These are phyloP conservation scores for Porites cylindrica DNA, from an alignment of 92 coral and sea anemone species.

Conservation along the genomic window DNA sequence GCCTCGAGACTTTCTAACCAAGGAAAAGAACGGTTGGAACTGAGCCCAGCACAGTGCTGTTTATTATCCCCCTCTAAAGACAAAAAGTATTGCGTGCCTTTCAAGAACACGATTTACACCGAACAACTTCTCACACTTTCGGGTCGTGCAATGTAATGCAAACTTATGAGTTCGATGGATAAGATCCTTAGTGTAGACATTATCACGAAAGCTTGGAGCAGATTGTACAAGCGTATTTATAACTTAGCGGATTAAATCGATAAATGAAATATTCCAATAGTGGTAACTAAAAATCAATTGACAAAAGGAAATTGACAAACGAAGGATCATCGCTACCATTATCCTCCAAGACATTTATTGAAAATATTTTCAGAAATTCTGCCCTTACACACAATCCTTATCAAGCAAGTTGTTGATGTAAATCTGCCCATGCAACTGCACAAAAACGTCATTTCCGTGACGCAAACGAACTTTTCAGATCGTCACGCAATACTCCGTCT, in stretches of 20 bases:
- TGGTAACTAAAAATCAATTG: too few relatives aligned
- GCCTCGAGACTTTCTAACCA: too few relatives aligned
- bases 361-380: neutral
- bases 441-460: neutral
- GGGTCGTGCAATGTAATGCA: neutral
- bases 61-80: neutral
- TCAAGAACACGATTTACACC: neutral
- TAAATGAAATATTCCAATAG: too few relatives aligned
- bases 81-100: neutral
- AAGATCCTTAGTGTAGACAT: neutral
- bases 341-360: neutral
- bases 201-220: neutral
- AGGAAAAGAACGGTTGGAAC: too few relatives aligned
- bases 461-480: neutral
- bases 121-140: neutral
- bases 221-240: neutral
- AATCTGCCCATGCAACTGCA: neutral
- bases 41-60: neutral
- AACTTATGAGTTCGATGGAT: neutral
- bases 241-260: too few relatives aligned
- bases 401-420: neutral
- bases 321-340: neutral
- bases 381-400: neutral
- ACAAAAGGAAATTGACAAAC: too few relatives aligned
- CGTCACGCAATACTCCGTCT: neutral